Evolutionary conservation across 2,113 vertebrate genomes (phyloP).

Genomic region (Gracilinanus agilis): DNA sequence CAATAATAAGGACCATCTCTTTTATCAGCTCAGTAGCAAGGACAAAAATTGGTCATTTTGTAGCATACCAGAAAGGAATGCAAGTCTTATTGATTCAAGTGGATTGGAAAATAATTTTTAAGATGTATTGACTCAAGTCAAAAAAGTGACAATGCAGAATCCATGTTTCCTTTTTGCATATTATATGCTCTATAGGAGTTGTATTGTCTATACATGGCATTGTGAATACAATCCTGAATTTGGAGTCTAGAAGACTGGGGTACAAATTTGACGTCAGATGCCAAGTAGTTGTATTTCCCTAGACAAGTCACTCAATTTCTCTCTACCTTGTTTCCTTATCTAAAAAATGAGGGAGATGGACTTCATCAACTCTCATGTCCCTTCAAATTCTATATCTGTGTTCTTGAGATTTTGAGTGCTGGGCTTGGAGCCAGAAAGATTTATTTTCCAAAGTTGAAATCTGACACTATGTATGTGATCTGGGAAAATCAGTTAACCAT

Average conservation of each 20-base stretch:
- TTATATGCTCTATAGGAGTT: too few species aligned
- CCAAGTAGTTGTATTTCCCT: neutral
- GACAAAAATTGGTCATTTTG: neutral
- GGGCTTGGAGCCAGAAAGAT: neutral
- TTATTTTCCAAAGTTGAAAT: neutral
- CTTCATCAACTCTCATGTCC: neutral
- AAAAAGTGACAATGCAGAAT: neutral
- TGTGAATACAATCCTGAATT: neutral
- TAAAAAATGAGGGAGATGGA: neutral
- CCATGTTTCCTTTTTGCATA: too few species aligned
- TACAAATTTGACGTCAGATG: neutral
- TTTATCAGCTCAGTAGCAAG: neutral
- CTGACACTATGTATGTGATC: neutral
- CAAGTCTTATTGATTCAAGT: neutral
- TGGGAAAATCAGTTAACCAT: neutral
- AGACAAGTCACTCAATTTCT: neutral
- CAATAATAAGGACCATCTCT: neutral
- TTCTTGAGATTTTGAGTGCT: neutral
- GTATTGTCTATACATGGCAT: too few species aligned
- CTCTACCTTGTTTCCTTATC: neutral
- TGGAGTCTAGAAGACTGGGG: neutral
- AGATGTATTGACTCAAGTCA: neutral
- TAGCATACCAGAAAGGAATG: neutral
- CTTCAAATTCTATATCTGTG: neutral
- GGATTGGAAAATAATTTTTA: neutral